Evolutionary conservation across 2,113 vertebrate species (phyloP).

Genomic region (Microtus pennsylvanicus): DNA sequence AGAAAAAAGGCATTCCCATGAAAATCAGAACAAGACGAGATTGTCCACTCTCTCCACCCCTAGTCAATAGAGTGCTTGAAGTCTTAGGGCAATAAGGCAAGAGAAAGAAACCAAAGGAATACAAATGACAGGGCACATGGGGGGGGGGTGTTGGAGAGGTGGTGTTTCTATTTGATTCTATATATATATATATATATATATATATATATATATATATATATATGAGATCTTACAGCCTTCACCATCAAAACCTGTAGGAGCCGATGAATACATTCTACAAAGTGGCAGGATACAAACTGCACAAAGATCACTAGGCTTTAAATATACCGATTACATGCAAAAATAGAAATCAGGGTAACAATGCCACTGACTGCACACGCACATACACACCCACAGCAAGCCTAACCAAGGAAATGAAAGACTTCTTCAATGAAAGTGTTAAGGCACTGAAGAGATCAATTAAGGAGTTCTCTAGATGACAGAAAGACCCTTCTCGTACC

Average conservation of each 20-base stretch:
- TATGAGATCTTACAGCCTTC: not conserved
- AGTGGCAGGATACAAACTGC: not conserved
- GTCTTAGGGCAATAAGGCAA: not conserved
- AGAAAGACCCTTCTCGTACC: not conserved
- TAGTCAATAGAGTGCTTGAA: not conserved
- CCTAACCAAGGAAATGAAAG: not conserved
- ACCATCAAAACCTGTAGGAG: not conserved
- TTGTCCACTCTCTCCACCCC: not conserved
- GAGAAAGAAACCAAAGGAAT: not conserved
- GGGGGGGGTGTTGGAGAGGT: not conserved
- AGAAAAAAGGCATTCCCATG: not conserved
- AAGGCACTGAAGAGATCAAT: not conserved
- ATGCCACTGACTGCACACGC: too few relatives aligned
- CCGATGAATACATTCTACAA: not conserved
- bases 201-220: not conserved
- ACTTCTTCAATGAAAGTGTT: not conserved
- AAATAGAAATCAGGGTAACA: not conserved
- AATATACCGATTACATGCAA: not conserved
- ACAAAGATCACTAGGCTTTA: not conserved
- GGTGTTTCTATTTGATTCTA: not conserved
- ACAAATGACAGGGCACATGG: not conserved
- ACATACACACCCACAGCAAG: not conserved
- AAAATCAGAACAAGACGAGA: not conserved
- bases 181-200: not conserved
- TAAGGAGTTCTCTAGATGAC: not conserved